These are phyloP conservation scores for Jacana jacana DNA, from an alignment of 2,113 vertebrate species.

Conservation along the genomic window DNA sequence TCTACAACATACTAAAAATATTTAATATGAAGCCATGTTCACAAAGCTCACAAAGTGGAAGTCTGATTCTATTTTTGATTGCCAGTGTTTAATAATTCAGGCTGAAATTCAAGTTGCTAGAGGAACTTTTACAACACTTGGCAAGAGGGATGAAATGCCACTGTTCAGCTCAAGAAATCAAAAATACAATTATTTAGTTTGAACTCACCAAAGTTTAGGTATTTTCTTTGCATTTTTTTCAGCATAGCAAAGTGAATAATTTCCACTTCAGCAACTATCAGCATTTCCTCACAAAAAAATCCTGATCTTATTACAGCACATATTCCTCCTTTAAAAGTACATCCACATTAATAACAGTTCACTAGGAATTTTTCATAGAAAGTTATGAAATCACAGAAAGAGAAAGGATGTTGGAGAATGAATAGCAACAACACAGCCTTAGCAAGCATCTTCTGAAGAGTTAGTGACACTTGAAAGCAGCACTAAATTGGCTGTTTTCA, in stretches of 20 bases:
- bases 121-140: constrained; percentile 42
- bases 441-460: neutral
- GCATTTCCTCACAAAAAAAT: neutral
- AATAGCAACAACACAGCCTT: neutral
- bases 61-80: constrained; percentile 32
- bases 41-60: neutral
- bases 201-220: neutral
- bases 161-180: constrained; percentile 40
- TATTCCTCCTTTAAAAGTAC: neutral
- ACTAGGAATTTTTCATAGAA: neutral
- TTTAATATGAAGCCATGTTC: neutral
- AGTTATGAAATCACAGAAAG: neutral
- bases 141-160: constrained; percentile 40
- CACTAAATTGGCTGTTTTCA: neutral
- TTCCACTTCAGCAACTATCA: neutral
- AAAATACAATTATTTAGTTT: neutral
- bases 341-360: neutral
- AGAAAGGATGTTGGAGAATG: neutral
- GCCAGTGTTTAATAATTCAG: constrained; percentile 20
- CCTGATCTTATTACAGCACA: neutral
- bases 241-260: neutral
- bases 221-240: constrained; percentile 11
- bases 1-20: constrained; percentile 35
- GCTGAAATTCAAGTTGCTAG: constrained; percentile 35
- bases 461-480: neutral